A percentile compares a stretch with the other conserved stretches of the same genome.
phyloP scores from a whole-genome alignment of 2,888 invertebrate genomes.

The Heliconius hortense region DNA sequence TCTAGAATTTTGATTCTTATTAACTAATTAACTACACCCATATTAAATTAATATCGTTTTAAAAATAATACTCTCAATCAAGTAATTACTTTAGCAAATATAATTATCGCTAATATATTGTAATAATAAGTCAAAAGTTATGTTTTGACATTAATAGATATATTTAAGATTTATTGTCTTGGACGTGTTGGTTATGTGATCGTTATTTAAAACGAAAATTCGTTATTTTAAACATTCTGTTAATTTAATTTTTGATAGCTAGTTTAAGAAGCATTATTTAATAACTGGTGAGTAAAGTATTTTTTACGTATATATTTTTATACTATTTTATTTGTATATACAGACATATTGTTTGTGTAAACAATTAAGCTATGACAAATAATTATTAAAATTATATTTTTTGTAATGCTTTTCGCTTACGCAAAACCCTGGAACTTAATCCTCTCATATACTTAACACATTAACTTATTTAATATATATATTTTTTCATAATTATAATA shows the following conservation, averaged over 20 bases:
- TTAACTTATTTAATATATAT: not conserved
- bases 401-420: no score
- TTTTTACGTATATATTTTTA: no score
- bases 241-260: not conserved
- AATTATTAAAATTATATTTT: no score
- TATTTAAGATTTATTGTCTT: not conserved
- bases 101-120: not conserved
- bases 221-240: not conserved
- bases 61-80: not conserved
- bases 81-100: not conserved
- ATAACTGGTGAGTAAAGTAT: no score
- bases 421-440: no score
- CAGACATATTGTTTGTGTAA: no score
- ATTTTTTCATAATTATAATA: not conserved
- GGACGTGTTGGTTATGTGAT: not conserved
- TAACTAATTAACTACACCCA: not conserved
- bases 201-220: not conserved
- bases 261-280: not conserved
- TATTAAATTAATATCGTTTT: not conserved
- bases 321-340: no score
- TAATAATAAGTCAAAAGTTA: not conserved
- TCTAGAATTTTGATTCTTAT: not conserved
- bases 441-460: not conserved
- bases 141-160: not conserved
- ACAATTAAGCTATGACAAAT: no score